phyloP scores from a whole-genome alignment of 2,113 vertebrate species.

The Falco punctatus region DNA sequence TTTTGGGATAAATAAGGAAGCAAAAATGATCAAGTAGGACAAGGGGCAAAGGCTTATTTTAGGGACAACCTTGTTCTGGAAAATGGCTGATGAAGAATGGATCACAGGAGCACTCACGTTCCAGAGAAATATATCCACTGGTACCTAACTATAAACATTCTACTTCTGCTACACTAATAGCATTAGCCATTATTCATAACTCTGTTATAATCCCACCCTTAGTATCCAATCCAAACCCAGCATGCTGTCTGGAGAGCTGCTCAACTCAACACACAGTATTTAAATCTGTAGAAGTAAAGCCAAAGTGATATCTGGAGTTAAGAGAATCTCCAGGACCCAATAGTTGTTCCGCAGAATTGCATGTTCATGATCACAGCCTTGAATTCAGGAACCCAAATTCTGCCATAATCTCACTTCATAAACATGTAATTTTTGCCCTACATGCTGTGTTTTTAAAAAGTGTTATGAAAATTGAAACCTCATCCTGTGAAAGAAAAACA shows the following conservation, averaged over 20 bases:
- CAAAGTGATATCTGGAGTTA: background rate
- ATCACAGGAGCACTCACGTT: background rate
- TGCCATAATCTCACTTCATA: background rate
- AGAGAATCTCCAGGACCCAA: background rate
- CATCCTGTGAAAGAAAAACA: background rate
- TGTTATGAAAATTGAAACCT: background rate
- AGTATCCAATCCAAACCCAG: background rate
- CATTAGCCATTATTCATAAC: background rate
- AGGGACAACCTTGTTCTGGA: background rate
- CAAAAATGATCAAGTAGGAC: background rate
- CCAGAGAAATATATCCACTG: background rate
- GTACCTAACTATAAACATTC: background rate
- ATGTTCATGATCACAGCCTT: background rate
- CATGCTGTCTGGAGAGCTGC: background rate
- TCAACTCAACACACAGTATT: background rate
- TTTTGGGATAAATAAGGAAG: background rate
- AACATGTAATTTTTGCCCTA: background rate
- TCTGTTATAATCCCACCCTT: background rate
- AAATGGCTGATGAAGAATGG: background rate
- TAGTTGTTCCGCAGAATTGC: fast-evolving
- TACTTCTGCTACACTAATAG: background rate
- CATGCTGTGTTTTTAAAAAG: background rate
- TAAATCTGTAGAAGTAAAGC: background rate
- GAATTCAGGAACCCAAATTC: background rate
- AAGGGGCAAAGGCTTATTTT: background rate